Base-by-base conservation (phyloP, 2,113 vertebrate species). In the Passer domesticus region DNA sequence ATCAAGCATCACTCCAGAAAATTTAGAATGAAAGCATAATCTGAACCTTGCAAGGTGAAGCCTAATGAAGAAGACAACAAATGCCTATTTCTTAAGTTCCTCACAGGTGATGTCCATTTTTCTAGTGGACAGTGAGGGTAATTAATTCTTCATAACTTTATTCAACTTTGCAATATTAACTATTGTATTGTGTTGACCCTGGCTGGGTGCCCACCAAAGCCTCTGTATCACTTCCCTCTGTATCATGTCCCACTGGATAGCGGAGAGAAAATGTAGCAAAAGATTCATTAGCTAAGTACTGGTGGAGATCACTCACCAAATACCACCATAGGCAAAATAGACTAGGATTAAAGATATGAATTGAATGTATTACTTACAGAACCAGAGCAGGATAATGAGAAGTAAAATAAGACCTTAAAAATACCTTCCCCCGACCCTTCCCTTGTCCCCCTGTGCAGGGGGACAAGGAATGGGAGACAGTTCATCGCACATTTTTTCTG, bases 211-310 rank as follows among this genome's bases (percentile, higher is more conserved):
- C 5, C 52, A 43, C 21, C 25, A 67, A 67, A 35, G 13, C 31
- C 16, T 50, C 25, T 30, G 16, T 18, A 11, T 53, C 33, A 35
- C 13, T 37, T 37, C 27, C 27, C 20, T 62, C 21, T 60, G 44
- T n/a, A 23, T 44, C 31, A n/a, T 0, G 0, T 28, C 24, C 15
- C 70, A 75, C 30, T 7, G 15, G 20, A 41, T 20, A n/a, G 19
- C 0, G 0, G 10, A 76, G 8, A 67, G 35, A 76, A 76, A 85
- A 41, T 35, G 7, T 35, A 43, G 43, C 31, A 43, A 76, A 50
- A 25, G 52, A 43, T 56, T 49, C 10, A 58, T 35, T 9, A 30
- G 16, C 13, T 66, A 85, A 56, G 12, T 15, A n/a, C 43, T 20
- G 16, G 30, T 16, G 49, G 10, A 66, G 19, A 41, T 24, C 20